Percentiles rank a stretch among this genome's conserved stretches.
These are phyloP conservation scores for Tetraodon nigroviridis DNA, from an alignment of 2,113 vertebrate species.

Conservation along the genomic window DNA sequence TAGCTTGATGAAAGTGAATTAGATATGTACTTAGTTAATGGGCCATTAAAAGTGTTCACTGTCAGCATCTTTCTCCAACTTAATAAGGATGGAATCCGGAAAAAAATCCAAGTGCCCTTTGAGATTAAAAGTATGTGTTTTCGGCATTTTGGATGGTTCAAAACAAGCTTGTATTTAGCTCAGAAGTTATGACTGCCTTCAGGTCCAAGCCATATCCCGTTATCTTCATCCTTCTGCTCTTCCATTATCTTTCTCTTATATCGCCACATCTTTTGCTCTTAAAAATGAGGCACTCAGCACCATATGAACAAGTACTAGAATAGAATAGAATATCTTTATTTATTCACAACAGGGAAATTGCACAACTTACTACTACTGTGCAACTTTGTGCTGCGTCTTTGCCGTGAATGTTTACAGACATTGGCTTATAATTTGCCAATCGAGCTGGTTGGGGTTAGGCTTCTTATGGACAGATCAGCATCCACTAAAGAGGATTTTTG, in stretches of 20 bases:
- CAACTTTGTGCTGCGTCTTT: background rate
- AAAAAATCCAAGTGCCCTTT: background rate
- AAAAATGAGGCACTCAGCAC: background rate
- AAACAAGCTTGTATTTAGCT: background rate
- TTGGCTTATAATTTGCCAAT: slow-evolving; percentile 10
- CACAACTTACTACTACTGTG: no score
- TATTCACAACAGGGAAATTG: no score
- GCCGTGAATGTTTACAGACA: slow-evolving; percentile 16
- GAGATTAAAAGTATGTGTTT: background rate
- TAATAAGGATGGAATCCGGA: slow-evolving; percentile 29
- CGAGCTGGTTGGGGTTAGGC: slow-evolving; percentile 19
- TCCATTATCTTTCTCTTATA: background rate
- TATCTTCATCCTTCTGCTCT: no score
- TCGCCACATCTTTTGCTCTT: background rate
- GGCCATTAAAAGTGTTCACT: slow-evolving; percentile 41
- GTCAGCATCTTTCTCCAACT: slow-evolving; percentile 51
- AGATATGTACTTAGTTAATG: slow-evolving; percentile 52
- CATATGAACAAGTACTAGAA: background rate
- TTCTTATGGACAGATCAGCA: slow-evolving; percentile 41
- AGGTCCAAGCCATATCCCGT: no score
- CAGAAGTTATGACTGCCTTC: background rate
- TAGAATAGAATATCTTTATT: no score
- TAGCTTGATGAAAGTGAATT: slow-evolving; percentile 60
- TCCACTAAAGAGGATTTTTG: slow-evolving; percentile 40
- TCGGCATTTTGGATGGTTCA: background rate